phyloP scores from a whole-genome alignment of 2,797 vertebrate species.

The Peromyscus nudipes region DNA sequence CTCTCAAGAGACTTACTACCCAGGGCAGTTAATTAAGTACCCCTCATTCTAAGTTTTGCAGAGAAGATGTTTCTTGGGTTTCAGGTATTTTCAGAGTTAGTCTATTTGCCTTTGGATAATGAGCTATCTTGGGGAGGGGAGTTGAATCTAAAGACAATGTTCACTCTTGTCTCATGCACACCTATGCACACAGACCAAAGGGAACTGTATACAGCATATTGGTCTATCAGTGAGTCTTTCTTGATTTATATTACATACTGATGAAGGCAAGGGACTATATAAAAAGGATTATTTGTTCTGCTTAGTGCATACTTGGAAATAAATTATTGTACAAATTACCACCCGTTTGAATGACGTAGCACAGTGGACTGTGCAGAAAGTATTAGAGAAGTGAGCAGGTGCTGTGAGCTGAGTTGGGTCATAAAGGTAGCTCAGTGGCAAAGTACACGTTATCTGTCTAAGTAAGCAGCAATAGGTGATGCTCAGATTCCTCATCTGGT shows the following conservation, averaged over 20 bases:
- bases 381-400: background rate
- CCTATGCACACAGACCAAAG: background rate
- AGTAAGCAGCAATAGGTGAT: constrained; percentile 92
- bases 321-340: background rate
- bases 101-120: background rate
- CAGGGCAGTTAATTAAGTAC: background rate
- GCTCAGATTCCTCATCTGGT: background rate
- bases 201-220: background rate
- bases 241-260: background rate
- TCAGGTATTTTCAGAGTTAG: background rate
- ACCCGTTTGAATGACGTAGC: background rate
- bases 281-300: background rate
- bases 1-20: background rate
- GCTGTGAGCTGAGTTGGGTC: background rate
- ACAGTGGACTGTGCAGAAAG: background rate
- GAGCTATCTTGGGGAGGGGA: background rate
- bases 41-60: background rate
- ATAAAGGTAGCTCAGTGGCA: background rate
- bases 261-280: background rate
- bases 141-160: background rate
- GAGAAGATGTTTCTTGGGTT: background rate
- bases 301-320: background rate
- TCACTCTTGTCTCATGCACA: background rate
- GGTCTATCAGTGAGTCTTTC: background rate
- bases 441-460: background rate